Conservation (phyloP, 2,888 invertebrate genomes). For the Galerucella pusilla region DNA sequence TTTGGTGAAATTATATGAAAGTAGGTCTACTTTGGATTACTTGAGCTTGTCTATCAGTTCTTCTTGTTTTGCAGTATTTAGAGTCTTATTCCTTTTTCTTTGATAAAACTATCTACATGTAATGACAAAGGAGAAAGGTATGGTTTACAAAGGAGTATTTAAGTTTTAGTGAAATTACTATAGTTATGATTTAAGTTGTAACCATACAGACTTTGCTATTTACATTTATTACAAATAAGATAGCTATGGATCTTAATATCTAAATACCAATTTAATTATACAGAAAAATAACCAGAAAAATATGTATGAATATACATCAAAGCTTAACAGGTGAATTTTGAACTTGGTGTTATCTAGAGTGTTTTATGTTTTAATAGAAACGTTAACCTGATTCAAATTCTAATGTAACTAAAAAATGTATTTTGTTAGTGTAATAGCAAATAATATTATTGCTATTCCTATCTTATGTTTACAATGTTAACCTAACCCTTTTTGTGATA, state of each 20-base stretch:
- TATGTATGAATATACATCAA: constrained; percentile 56
- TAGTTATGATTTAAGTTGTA: background rate
- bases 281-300: background rate
- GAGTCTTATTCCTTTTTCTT: background rate
- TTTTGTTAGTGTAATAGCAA: constrained; percentile 50
- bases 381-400: constrained; percentile 42
- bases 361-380: constrained; percentile 54
- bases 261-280: background rate
- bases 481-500: constrained; percentile 65
- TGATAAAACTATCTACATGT: background rate
- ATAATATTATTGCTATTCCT: constrained; percentile 51
- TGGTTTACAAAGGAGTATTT: background rate
- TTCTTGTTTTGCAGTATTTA: background rate
- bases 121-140: background rate
- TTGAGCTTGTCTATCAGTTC: background rate
- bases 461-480: constrained; percentile 60
- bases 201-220: background rate
- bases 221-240: background rate
- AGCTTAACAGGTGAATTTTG: constrained; percentile 52
- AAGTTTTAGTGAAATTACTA: background rate
- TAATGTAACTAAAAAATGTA: constrained; percentile 47
- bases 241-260: background rate
- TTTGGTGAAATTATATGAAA: background rate
- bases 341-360: constrained; percentile 49
- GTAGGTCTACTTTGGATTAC: background rate